Evolutionary conservation across 2,888 invertebrate genomes (phyloP).

Genomic region (Eristalis pertinax): DNA sequence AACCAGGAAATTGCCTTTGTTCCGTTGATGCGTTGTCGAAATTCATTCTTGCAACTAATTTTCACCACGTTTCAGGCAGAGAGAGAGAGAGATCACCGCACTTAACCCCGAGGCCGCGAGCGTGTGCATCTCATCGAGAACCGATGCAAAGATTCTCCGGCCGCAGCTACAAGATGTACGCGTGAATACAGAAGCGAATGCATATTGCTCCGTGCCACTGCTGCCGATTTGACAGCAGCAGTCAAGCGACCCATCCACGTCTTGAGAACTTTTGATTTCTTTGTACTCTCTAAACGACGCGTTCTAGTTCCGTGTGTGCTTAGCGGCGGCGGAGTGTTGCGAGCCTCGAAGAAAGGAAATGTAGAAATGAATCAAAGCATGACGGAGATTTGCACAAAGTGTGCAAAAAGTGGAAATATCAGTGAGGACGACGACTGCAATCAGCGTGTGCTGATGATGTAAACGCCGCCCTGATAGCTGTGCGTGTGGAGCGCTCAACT

Average conservation of each 20-base stretch:
- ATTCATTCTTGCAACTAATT: slow-evolving; percentile 27
- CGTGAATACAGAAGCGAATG: neutral
- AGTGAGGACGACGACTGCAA: slow-evolving; percentile 43
- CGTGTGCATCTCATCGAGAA: slow-evolving; percentile 4
- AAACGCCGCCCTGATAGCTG: slow-evolving; percentile 31
- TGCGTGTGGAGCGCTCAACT: slow-evolving; percentile 11
- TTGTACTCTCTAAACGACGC: slow-evolving; percentile 19
- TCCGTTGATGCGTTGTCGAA: slow-evolving; percentile 6
- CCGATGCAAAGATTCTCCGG: slow-evolving; percentile 6
- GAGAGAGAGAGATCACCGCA: neutral
- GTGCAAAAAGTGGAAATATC: slow-evolving; percentile 60
- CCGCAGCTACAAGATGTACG: slow-evolving; percentile 1
- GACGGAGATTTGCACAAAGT: slow-evolving; percentile 46
- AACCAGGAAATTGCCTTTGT: slow-evolving; percentile 17
- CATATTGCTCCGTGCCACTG: slow-evolving; percentile 11
- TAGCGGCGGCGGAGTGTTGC: neutral
- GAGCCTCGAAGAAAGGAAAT: slow-evolving; percentile 23
- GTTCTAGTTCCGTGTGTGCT: slow-evolving; percentile 13
- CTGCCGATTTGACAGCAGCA: slow-evolving; percentile 34
- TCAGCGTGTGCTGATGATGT: slow-evolving; percentile 41
- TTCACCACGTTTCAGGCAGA: slow-evolving; percentile 22
- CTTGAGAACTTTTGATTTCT: slow-evolving; percentile 50
- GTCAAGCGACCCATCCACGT: slow-evolving; percentile 16
- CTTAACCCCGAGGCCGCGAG: slow-evolving; percentile 6
- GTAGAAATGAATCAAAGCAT: slow-evolving; percentile 43